A percentile compares a stretch with the other conserved stretches of the same genome.
Evolutionary conservation across 1,140 invertebrate genomes (phyloP).

Genomic region (Scaptomyza hsui): DNA sequence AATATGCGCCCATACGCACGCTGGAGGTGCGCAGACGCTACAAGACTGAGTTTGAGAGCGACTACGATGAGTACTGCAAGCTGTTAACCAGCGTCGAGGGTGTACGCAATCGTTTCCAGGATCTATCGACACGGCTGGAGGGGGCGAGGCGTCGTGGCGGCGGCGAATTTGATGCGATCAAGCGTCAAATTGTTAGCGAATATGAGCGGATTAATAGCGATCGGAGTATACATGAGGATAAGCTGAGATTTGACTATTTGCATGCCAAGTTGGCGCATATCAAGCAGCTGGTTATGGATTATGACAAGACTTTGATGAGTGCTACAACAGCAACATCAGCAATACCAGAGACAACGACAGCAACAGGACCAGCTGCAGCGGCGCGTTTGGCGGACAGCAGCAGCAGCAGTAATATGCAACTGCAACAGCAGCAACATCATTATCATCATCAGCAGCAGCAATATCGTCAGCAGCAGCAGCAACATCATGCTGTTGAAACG

Average conservation of each 20-base stretch:
- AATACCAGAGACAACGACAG: neutral
- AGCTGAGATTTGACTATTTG: constrained; percentile 91
- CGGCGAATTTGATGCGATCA: constrained; percentile 84
- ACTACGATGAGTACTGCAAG: constrained; percentile 92
- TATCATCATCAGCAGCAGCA: constrained; percentile 47
- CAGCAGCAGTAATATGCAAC: constrained; percentile 26
- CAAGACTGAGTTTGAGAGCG: constrained; percentile 93
- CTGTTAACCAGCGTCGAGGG: constrained; percentile 90
- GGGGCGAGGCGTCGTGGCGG: constrained; percentile 53
- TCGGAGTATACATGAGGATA: constrained; percentile 88
- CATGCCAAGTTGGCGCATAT: constrained; percentile 96
- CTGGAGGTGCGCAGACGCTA: constrained; percentile 91
- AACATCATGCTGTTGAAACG: constrained; percentile 65
- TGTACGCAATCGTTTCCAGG: constrained; percentile 90
- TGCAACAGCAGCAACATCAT: constrained; percentile 29
- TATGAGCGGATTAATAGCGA: constrained; percentile 92
- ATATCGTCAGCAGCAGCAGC: constrained; percentile 50
- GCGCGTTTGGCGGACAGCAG: constrained; percentile 14
- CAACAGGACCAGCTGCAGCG: constrained; percentile 22
- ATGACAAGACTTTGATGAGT: constrained; percentile 86
- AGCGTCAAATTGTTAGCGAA: constrained; percentile 91
- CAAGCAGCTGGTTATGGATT: constrained; percentile 93
- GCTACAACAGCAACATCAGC: constrained; percentile 19
- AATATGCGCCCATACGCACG: constrained; percentile 91
- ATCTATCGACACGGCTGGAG: constrained; percentile 85